phyloP scores from a whole-genome alignment of 2,797 vertebrate species.

The Schizothorax lantsangensis region DNA sequence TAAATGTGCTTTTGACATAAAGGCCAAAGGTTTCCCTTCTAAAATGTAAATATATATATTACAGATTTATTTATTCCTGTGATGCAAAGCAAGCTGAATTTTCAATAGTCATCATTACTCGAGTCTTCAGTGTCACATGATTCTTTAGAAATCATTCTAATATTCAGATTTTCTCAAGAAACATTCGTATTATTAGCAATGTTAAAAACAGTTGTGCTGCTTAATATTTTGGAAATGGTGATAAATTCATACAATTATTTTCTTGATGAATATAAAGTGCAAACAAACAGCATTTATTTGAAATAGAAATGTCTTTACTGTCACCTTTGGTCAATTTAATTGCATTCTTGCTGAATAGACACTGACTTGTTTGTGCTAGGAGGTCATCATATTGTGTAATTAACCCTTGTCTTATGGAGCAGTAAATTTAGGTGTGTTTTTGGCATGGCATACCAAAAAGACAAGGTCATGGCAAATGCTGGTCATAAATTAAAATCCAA shows the following conservation, averaged over 20 bases:
- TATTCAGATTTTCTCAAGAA: not conserved
- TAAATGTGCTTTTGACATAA: not conserved
- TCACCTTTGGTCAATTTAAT: not conserved
- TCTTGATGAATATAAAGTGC: not conserved
- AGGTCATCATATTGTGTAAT: not conserved
- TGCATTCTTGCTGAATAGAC: slow-evolving; percentile 6
- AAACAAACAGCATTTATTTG: not conserved
- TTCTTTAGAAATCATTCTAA: not conserved
- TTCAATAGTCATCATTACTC: not conserved
- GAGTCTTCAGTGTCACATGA: not conserved
- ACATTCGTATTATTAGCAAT: not conserved
- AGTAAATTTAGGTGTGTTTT: not conserved
- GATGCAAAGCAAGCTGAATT: not conserved
- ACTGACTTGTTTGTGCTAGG: not conserved
- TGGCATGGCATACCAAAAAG: not conserved
- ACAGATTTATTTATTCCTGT: too few species aligned
- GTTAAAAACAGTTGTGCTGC: not conserved
- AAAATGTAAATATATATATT: too few species aligned
- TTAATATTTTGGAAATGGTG: not conserved
- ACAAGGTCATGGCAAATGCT: not conserved
- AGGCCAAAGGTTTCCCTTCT: not conserved
- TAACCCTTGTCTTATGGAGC: not conserved
- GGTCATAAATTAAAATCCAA: not conserved
- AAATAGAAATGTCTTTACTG: not conserved
- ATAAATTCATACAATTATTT: not conserved